Evolutionary conservation across 2,797 vertebrate species (phyloP), one percentile per base, ranked within the genome.

Genomic region (Phoxinus dragarum): DNA sequence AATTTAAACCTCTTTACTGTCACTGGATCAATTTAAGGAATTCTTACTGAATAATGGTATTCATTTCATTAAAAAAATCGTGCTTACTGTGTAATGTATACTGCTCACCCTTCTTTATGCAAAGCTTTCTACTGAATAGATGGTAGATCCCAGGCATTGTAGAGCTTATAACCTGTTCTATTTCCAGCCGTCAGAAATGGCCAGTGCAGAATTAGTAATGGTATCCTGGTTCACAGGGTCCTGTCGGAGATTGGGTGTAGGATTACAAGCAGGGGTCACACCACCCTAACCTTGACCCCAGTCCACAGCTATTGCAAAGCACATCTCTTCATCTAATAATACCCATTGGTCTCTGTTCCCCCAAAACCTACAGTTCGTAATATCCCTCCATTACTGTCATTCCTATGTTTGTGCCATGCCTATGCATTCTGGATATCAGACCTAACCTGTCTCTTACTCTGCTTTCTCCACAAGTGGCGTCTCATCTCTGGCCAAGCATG

Each of bases 371-470:
- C 81, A 67, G 66, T 7, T 64, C 56, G 38, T 67, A 66, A 47
- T 27, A 36, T 49, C 31, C 54, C 71, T 38, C 59, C 21, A 66
- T 74, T 66, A 36, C 17, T 40, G 17, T 64, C 23, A 69, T 61
- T 44, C 27, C 68, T 34, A 49, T 82, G 23, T 36, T 64, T 74
- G 16, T 74, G 83, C 87, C 86, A 84, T 44, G 19, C 72, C 86
- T 72, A 77, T 40, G 74, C 91, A 93, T 93, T 93, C 91, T 90
- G 36, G 87, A 27, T 0, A 54, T 84, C 86, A 76, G 10, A 52
- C 85, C 88, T 91, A 91, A 88, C 89, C 92, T 91, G 92, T 93
- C 88, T 93, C 90, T 92, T 92, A 89, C 90, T 84, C 82, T 88
- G 81, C 87, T 87, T 88, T 86, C 40, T 85, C 38, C 85, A 86